Base-by-base conservation (phyloP, 2,113 vertebrate species). In the Apodemus speciosus region DNA sequence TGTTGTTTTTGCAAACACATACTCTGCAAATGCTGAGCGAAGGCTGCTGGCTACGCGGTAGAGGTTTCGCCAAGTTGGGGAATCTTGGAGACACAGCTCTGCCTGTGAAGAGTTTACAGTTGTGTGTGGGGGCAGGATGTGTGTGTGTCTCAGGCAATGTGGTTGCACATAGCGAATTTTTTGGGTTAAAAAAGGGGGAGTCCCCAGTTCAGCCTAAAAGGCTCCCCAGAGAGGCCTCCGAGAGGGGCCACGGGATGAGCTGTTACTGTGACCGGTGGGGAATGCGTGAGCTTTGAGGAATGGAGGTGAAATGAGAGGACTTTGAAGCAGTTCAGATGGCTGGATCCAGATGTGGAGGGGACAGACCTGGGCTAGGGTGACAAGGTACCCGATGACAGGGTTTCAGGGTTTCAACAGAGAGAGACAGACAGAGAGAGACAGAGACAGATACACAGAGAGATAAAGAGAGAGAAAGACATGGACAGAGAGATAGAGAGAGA, bases 1-100 rank as follows among this genome's bases (percentile, higher is more conserved):
- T 56, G 14, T 62, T 89, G 92, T 16, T n/a, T 90, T 71, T 51
- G 85, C 92, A 95, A 83, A 80, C 20, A 43, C 58, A 51, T 76
- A 81, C 40, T 77, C 56, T 64, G 46, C 56, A 64, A 79, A 71
- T 84, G 27, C 46, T 76, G 51, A 77, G 27, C 10, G 5, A 71
- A 38, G 62, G 62, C n/a, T 62, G n/a, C 75, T 75, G 58, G n/a
- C 80, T 80, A 32, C 21, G 51, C 9, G 58, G 38, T 27, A 58
- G 53, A 62, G 32, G 32, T 51, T 83, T 87, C 71, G 62, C 69
- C 72, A 15, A 4, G 10, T 69, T 53, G 75, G 81, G 35, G 81
- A 68, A 38, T 46, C 25, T 66, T 20, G 9, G 66, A 90, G 94
- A 72, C 16, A 10, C 1, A 51, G 49, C 46, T 11, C 56, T 35